Base-by-base conservation (phyloP, 2,797 vertebrate species). In the Brotula barbata region DNA sequence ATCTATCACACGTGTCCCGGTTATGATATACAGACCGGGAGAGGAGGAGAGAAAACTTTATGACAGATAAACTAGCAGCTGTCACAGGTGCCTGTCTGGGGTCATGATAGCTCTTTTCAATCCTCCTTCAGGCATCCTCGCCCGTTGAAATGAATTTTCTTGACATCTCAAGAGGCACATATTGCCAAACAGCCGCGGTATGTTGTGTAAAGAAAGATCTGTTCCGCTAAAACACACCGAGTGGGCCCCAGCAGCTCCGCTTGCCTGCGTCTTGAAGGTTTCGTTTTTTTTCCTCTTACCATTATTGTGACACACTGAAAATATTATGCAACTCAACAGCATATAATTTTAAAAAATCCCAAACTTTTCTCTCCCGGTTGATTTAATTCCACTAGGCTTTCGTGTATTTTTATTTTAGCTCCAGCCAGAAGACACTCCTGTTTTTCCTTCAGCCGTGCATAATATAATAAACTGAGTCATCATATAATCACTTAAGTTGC, bases 101-200 rank as follows among this genome's bases (percentile, higher is more conserved):
- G 55, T 73, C 68, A 53, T 74, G 78, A 84, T 78, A 86, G 71
- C 37, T 77, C 81, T 79, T 84, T 80, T 81, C 75, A 85, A 37
- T 60, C 48, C 66, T 15, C 7, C 14, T 59, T 78, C 55, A 56
- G 55, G 58, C 72, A 72, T 73, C 49, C 42, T 48, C 25, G 73
- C 62, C 58, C 31, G 72, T 83, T 74, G 68, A 83, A 76, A 73
- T 56, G 44, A 82, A 72, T 77, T 73, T 79, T 65, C 44, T 49
- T 78, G 65, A 75, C 78, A 66, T 80, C 66, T 82, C 67, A 13
- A 70, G 68, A 80, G 73, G 63, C 49, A 55, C 17, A 41, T 48
- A 53, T 58, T 49, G 77, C 72, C 62, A 62, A 61, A 73, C 75
- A 71, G 71, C 58, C 54, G 53, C 64, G 46, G 49, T 57, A 52